These are phyloP conservation scores for Disparrhopalites patrizii DNA, from an alignment of 2,888 invertebrate genomes.

Conservation along the genomic window DNA sequence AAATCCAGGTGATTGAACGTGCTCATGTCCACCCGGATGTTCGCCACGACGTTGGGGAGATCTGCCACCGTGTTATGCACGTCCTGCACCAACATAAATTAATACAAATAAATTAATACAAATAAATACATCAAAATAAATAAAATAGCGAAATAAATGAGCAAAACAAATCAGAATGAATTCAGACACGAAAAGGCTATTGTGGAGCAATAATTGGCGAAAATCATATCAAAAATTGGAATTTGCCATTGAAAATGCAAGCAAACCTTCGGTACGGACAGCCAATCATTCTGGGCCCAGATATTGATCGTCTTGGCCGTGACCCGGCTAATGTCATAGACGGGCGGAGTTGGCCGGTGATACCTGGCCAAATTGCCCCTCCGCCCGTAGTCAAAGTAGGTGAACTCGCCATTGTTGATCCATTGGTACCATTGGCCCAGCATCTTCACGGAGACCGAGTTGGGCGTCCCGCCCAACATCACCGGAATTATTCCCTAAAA, in stretches of 20 bases:
- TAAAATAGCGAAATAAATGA: too few species aligned
- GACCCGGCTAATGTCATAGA: conserved; percentile 21
- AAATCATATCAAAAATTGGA: not conserved
- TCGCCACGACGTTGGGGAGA: conserved; percentile 58
- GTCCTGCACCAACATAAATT: conserved; percentile 54
- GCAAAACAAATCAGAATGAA: too few species aligned
- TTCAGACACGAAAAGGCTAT: too few species aligned
- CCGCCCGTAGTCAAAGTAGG: conserved; percentile 50
- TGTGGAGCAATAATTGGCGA: too few species aligned
- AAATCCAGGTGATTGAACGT: conserved; percentile 71
- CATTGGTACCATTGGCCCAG: conserved; percentile 29
- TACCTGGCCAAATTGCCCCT: conserved; percentile 13
- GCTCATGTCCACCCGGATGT: conserved; percentile 60
- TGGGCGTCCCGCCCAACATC: conserved; percentile 27
- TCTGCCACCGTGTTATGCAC: conserved; percentile 58
- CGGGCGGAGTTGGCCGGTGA: conserved; percentile 11
- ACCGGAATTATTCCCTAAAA: conserved; percentile 15
- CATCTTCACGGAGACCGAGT: conserved; percentile 20
- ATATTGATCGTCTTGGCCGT: conserved; percentile 15
- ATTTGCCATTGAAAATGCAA: not conserved
- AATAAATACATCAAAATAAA: not conserved
- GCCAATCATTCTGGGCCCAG: conserved; percentile 21
- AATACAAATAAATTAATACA: not conserved
- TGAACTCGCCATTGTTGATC: conserved; percentile 43
- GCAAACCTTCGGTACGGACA: conserved; percentile 5